Base-by-base conservation (phyloP, 2,888 invertebrate species). In the Chydorus sphaericus region DNA sequence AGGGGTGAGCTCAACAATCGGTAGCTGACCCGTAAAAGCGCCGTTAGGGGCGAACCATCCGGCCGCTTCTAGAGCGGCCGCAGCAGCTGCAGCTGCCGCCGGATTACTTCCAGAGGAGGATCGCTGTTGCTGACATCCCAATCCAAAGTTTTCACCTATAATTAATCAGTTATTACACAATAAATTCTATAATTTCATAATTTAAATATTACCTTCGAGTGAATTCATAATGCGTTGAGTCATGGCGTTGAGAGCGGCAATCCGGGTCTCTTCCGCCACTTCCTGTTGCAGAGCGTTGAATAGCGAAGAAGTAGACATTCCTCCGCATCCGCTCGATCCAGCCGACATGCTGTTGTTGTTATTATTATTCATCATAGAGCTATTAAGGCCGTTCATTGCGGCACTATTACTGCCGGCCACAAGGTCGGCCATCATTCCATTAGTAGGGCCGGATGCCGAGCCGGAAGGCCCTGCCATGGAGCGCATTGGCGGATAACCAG, bases 171-270 rank as follows among this genome's bases (percentile, higher is more conserved):
- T n/a, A n/a, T n/a, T n/a, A n/a, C n/a, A n/a, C n/a, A n/a, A n/a
- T n/a, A n/a, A n/a, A n/a, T n/a, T n/a, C n/a, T n/a, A n/a, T n/a
- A n/a, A n/a, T n/a, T n/a, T n/a, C n/a, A n/a, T n/a, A n/a, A n/a
- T n/a, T n/a, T n/a, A n/a, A n/a, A n/a, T n/a, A n/a, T n/a, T 44
- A 44, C 52, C 52, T 33, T 52, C 52, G 23, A 52, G 37, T 36
- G 52, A 36, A 16, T 33, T 33, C 52, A 55, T 49, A n/a, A 55
- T 18, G 20, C 55, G 48, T 20, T 55, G 55, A 26, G 55, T 55
- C 55, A 55, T 55, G 33, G 55, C 55, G 49, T 49, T 55, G 33
- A 55, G 23, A 18, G 55, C 55, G 23, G 55, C 55, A 26, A 55
- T n/a, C 8, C 55, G 55, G n/a, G 55, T 49, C 33, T 55, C 55